Evolutionary conservation across 2,888 invertebrate genomes (phyloP).

Genomic region (Agrochola litura): DNA sequence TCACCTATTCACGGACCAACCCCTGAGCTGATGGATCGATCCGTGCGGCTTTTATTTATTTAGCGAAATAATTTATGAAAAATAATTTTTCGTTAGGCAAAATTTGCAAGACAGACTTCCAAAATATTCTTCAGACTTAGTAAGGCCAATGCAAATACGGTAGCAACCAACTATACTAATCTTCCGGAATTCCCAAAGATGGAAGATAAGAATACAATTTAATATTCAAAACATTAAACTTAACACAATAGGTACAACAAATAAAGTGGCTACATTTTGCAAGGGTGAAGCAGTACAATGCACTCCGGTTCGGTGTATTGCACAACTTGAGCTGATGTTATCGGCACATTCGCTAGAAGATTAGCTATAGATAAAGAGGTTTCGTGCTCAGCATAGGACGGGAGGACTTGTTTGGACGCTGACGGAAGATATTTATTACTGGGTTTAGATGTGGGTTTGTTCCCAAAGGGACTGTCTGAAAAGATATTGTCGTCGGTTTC

Average conservation of each 20-base stretch:
- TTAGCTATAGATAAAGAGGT: slow-evolving; percentile 54
- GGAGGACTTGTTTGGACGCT: slow-evolving; percentile 32
- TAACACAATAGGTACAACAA: slow-evolving; percentile 50
- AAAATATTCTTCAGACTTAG: neutral
- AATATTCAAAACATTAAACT: slow-evolving; percentile 43
- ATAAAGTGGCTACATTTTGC: slow-evolving; percentile 67
- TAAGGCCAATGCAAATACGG: slow-evolving; percentile 9
- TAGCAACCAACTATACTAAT: slow-evolving; percentile 5
- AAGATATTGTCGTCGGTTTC: neutral
- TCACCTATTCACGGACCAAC: no score
- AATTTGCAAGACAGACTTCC: neutral
- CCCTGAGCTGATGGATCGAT: no score
- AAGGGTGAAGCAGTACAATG: slow-evolving; percentile 72
- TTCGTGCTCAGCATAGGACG: slow-evolving; percentile 49
- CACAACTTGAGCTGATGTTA: slow-evolving; percentile 58
- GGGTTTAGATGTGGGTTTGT: neutral
- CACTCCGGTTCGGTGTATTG: slow-evolving; percentile 60
- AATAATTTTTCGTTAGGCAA: neutral
- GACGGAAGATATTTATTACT: slow-evolving; percentile 24
- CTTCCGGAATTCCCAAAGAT: slow-evolving; percentile 29
- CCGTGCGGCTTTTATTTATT: no score
- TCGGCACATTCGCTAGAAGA: slow-evolving; percentile 49
- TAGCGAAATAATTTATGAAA: neutral
- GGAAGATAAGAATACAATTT: slow-evolving; percentile 36
- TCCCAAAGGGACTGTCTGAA: neutral